Base-by-base conservation (phyloP, 2,888 invertebrate species). In the Cryptus viduatorius region DNA sequence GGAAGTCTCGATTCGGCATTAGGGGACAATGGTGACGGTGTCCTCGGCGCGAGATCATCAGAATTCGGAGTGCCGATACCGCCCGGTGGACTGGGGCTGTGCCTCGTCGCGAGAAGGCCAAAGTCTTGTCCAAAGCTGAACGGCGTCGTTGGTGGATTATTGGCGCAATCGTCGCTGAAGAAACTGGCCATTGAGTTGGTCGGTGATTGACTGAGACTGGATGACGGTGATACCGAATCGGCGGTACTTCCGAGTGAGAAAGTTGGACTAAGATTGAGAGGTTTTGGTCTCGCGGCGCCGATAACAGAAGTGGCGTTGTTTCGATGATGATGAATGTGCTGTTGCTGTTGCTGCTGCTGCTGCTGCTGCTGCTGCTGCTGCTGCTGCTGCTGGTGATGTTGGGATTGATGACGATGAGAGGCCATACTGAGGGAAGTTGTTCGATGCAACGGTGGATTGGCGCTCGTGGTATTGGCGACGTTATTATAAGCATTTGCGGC, bases 1-100 rank as follows among this genome's bases (percentile, higher is more conserved):
- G 98, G 97, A 93, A 98, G 95, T 90, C 98, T 95, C 72, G 96
- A 95, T 85, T 96, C 96, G 83, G 95, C 95, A 79, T 90, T 92
- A 0, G 93, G 93, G 2, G 93, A 93, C 29, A 92, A 80, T 2
- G 92, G 93, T 2, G 93, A 93, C 0, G 93, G 92, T 68, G 90
- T 90, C 65, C 89, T 87, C 0, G 90, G 90, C 69, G 90, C 81
- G n/a, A 87, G 82, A 79, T 89, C 89, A 14, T 91, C 89, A 61
- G 79, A 44, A 10, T 83, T 82, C 19, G 84, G 83, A 68, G 83
- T 88, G 73, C 81, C 48, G 59, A 85, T 56, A 53, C 81, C 79
- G 64, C 83, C 78, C 19, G 83, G 83, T 4, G 87, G 90, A 95
- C 95, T 89, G 93, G 94, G 92, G 93, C 94, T 94, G 93, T 94